Evolutionary conservation across 1,140 invertebrate genomes (phyloP), one percentile per base, ranked within the genome.

Genomic region (Nasonia longicornis): DNA sequence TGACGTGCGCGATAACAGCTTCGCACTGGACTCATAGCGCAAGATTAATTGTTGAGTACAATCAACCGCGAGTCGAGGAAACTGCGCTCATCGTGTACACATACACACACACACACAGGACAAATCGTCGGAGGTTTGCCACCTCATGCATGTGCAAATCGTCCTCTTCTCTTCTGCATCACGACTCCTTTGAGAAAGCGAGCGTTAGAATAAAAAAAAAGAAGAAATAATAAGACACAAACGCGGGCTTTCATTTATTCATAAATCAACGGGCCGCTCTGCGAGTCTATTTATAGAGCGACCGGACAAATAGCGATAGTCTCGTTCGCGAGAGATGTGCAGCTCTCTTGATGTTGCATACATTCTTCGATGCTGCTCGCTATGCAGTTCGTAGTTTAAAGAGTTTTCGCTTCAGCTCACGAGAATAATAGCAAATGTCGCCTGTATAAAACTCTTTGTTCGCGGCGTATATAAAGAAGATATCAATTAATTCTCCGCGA

Each of bases 291-390:
- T 88, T 89, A 88, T 89, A 89, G 87, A 29, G 45, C 29, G 58
- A 7, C 63, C 85, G 85, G 87, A 88, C 86, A 88, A 88, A 89
- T 88, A 88, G 86, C 85, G 87, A 89, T 88, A 88, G 86, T 86
- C 84, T 70, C 70, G 35, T 52, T 52, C 16, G 4, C 12, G 48
- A 14, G 12, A 20, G 12, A 20, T 52, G 48, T 20, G 4, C 48
- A 52, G 38, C 38, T 42, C 38, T 38, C 35, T 42, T 8, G 38
- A 42, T 42, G 38, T 8, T 42, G 26, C 26, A 42, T 42, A 42
- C 38, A 10, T 42, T 0, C 38, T 42, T 6, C 38, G 8, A 42
- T 42, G 38, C 38, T 3, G 31, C 31, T 35, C 31, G 26, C 26
- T 42, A 7, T 42, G 38, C 38, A 42, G 38, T 42, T 42, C 8